Evolutionary conservation across 2,888 invertebrate species (phyloP).

Genomic region (Tortricodes alternella): DNA sequence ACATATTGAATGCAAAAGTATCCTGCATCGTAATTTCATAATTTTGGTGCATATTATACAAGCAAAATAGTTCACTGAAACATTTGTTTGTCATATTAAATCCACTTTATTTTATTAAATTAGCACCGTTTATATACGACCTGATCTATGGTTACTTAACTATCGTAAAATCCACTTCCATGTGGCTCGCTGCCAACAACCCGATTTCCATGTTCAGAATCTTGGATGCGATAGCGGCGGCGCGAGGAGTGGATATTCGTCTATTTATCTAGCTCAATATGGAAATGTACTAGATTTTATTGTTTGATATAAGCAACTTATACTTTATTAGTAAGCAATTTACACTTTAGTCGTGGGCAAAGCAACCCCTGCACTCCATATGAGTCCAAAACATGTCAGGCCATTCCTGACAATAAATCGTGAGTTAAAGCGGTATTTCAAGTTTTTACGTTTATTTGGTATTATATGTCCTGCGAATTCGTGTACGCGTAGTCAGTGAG

Average conservation of each 20-base stretch:
- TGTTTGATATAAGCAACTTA: neutral
- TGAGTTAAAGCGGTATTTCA: no score
- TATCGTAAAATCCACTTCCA: neutral
- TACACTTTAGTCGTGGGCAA: no score
- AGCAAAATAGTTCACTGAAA: neutral
- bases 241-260: constrained; percentile 16
- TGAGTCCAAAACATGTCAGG: no score
- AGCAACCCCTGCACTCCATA: no score
- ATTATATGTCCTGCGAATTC: no score
- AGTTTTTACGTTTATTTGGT: no score
- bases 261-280: constrained; percentile 24
- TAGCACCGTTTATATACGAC: neutral
- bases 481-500: no score
- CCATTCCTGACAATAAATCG: no score
- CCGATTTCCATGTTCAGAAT: constrained; percentile 9
- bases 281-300: constrained; percentile 9
- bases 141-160: constrained; percentile 9
- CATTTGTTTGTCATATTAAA: neutral
- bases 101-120: constrained; percentile 16
- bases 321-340: neutral
- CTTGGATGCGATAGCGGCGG: constrained; percentile 20
- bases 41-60: neutral
- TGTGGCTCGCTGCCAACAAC: constrained; percentile 19
- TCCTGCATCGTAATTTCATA: neutral
- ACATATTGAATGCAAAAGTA: neutral